Evolutionary conservation across 2,888 invertebrate genomes (phyloP).

Genomic region (Tanypteryx hageni): DNA sequence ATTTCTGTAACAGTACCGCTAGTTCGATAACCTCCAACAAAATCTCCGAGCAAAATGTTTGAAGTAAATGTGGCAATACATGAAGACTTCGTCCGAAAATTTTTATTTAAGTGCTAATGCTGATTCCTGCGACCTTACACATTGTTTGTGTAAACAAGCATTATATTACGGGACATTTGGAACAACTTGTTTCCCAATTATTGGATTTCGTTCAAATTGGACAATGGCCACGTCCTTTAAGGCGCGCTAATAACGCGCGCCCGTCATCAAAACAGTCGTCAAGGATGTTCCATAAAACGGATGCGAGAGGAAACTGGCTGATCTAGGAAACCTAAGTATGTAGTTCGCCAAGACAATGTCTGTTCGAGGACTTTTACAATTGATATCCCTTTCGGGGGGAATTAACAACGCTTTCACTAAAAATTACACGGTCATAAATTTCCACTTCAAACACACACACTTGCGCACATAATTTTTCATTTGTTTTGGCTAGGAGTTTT

Average conservation of each 20-base stretch:
- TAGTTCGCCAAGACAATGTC: no score
- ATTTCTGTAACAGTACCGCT: neutral
- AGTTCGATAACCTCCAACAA: neutral
- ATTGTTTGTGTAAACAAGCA: neutral
- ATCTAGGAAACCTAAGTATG: no score
- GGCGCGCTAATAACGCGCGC: neutral
- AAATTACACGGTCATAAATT: no score
- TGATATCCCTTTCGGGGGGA: no score
- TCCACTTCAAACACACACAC: no score
- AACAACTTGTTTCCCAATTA: neutral
- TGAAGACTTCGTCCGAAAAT: neutral
- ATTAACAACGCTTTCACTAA: no score
- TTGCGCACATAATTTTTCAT: no score
- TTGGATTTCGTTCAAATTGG: slow-evolving; percentile 14
- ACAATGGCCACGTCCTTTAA: slow-evolving; percentile 3
- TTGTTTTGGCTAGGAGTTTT: no score
- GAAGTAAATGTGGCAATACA: no score
- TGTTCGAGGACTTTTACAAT: no score
- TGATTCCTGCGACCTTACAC: neutral
- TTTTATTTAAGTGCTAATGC: neutral
- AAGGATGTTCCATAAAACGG: neutral
- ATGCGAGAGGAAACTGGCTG: no score
- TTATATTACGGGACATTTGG: neutral
- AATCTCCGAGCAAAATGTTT: neutral
- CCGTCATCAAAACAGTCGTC: neutral